A percentile compares a stretch with the other conserved stretches of the same genome.
Evolutionary conservation across 2,113 vertebrate species (phyloP).

Genomic region (Hyaena hyaena): DNA sequence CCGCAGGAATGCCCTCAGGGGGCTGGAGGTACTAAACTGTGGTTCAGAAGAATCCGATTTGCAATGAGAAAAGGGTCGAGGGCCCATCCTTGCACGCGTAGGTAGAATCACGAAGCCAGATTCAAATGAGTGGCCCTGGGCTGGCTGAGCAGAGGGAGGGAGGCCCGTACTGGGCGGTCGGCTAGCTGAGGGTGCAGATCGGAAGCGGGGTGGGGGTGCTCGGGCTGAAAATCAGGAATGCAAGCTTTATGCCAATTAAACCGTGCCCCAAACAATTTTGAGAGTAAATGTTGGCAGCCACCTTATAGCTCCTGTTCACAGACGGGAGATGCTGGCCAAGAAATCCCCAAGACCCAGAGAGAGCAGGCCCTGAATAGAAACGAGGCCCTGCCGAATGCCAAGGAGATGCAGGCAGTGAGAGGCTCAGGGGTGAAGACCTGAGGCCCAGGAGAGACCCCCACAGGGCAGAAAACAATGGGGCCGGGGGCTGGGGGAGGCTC

Average conservation of each 20-base stretch:
- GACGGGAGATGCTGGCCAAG: background rate
- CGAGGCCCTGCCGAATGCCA: background rate
- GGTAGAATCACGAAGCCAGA: background rate
- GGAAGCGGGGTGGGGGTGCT: rapidly evolving
- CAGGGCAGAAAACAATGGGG: background rate
- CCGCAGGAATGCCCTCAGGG: rapidly evolving
- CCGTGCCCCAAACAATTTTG: background rate
- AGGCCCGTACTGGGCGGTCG: background rate
- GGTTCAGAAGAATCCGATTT: background rate
- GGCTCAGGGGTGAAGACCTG: background rate
- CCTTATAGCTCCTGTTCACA: background rate
- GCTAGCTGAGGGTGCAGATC: background rate
- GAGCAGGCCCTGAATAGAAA: background rate
- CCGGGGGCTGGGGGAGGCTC: too few species aligned
- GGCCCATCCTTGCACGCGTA: background rate
- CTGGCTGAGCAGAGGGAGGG: background rate
- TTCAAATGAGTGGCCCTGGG: background rate
- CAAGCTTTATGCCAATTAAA: background rate
- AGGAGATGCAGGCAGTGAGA: background rate
- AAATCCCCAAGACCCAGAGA: background rate
- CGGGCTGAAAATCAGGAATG: background rate
- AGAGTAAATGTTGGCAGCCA: background rate
- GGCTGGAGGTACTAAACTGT: background rate
- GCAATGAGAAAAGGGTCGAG: background rate
- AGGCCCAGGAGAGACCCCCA: background rate